These are phyloP conservation scores for Motacilla tschutschensis DNA, from an alignment of 2,113 vertebrate genomes.

Conservation along the genomic window DNA sequence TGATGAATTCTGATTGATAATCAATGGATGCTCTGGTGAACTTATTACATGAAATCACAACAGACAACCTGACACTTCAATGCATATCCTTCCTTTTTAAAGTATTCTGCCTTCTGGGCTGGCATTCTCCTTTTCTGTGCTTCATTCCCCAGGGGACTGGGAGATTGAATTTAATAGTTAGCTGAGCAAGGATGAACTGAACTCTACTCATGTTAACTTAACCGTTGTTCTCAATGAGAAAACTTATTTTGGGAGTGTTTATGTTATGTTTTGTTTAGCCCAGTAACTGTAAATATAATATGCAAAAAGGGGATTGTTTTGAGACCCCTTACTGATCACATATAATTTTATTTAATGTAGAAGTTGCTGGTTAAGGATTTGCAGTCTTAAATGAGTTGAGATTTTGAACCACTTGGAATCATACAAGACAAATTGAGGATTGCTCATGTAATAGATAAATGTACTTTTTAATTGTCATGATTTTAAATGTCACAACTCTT, in stretches of 20 bases:
- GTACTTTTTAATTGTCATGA: background rate
- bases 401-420: background rate
- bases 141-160: background rate
- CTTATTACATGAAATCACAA: conserved; percentile 16
- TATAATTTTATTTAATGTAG: background rate
- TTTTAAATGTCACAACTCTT: background rate
- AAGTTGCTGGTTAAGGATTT: background rate
- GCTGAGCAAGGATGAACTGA: conserved; percentile 28
- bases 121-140: background rate
- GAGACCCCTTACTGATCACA: background rate
- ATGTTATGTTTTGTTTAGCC: background rate
- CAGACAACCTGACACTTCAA: conserved; percentile 14
- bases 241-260: background rate
- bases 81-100: conserved; percentile 2
- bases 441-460: background rate
- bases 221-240: conserved; percentile 7
- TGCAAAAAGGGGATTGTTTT: background rate
- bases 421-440: background rate
- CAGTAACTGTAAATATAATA: background rate
- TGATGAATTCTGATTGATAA: conserved; percentile 29
- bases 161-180: conserved; percentile 54
- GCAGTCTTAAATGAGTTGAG: background rate
- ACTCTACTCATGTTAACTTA: background rate
- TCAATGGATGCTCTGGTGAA: conserved; percentile 20
- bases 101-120: background rate